phyloP scores from a whole-genome alignment of 92 coral and sea anemone genomes.

The Actinernus sp. region DNA sequence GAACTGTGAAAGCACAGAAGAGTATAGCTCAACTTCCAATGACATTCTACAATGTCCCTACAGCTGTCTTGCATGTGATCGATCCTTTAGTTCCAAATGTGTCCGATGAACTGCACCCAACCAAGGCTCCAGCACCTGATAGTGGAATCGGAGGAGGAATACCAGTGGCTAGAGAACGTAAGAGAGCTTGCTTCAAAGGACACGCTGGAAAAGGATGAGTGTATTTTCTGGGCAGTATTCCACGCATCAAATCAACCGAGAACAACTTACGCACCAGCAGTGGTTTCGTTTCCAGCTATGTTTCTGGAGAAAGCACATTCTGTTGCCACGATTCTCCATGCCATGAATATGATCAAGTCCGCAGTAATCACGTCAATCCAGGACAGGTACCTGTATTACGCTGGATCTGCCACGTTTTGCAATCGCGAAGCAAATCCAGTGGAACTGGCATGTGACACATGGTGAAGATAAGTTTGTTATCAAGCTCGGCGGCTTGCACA shows the following conservation, averaged over 20 bases:
- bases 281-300: conserved; percentile 46
- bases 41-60: conserved; percentile 46
- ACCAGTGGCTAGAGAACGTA: no score
- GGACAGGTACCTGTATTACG: conserved; percentile 48
- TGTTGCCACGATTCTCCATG: conserved; percentile 56
- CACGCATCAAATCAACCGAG: conserved; percentile 36
- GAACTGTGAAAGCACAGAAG: no score
- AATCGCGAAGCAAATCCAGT: conserved; percentile 42
- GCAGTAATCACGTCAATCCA: conserved; percentile 45
- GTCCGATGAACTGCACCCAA: no score
- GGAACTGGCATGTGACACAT: conserved; percentile 41
- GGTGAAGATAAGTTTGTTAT: conserved; percentile 42
- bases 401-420: conserved; percentile 33
- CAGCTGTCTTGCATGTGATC: conserved; percentile 37
- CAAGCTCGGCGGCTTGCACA: conserved; percentile 50
- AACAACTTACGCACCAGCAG: conserved; percentile 24
- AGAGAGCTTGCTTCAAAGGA: conserved; percentile 8
- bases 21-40: conserved; percentile 38
- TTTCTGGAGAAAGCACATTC: conserved; percentile 57
- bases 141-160: no score
- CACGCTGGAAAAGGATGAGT: conserved; percentile 9
- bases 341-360: conserved; percentile 28
- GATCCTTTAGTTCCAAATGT: no score
- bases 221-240: conserved; percentile 59
- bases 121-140: no score